Evolutionary conservation across 2,113 vertebrate species (phyloP).

Genomic region (Pardalotus punctatus): DNA sequence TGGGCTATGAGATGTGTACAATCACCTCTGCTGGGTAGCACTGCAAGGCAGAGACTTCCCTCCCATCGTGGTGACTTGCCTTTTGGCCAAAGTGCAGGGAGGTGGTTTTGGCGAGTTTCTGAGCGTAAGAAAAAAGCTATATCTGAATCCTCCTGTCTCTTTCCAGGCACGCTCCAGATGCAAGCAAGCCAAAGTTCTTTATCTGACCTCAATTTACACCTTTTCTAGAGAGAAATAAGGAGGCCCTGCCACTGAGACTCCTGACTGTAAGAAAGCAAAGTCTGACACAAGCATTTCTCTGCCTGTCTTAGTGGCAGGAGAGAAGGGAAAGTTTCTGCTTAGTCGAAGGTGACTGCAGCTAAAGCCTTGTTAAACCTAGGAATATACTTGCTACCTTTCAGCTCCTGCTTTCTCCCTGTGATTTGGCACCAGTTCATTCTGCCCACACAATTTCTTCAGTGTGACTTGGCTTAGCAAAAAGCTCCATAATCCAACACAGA

Average conservation of each 20-base stretch:
- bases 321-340: background rate
- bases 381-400: background rate
- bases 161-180: accelerated
- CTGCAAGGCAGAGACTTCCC: background rate
- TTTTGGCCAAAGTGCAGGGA: background rate
- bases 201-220: background rate
- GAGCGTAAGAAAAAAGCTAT: background rate
- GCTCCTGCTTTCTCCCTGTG: constrained; percentile 20
- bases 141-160: background rate
- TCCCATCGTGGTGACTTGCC: background rate
- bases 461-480: constrained; percentile 24
- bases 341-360: background rate
- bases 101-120: background rate
- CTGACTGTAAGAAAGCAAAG: background rate
- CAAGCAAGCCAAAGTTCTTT: background rate
- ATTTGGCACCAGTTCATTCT: constrained; percentile 1
- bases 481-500: constrained; percentile 39
- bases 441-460: background rate
- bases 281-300: background rate
- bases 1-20: background rate
- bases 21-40: background rate
- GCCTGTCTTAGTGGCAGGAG: background rate
- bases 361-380: background rate
- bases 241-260: background rate
- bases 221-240: background rate